phyloP scores from a whole-genome alignment of 2,113 vertebrate genomes.

The Orientallactaga bullata region DNA sequence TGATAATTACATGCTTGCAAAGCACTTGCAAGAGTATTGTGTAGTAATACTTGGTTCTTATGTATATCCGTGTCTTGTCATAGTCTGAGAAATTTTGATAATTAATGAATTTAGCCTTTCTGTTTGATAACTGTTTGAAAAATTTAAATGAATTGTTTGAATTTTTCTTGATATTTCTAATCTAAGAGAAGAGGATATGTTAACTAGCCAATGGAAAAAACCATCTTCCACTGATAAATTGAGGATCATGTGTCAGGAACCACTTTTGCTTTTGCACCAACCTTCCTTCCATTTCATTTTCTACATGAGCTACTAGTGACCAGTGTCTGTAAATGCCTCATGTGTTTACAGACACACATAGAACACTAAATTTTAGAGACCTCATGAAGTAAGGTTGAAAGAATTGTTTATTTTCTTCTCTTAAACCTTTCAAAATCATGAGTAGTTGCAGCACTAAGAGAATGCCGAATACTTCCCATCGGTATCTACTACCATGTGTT shows the following conservation, averaged over 20 bases:
- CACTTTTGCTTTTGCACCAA: conserved; percentile 23
- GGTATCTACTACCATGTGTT: background rate
- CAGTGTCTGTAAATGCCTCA: background rate
- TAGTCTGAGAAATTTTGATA: conserved; percentile 60
- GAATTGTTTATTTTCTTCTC: conserved; percentile 8
- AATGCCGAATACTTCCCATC: background rate
- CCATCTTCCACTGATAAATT: conserved; percentile 11
- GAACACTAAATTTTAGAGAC: conserved; percentile 33
- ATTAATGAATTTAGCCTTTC: conserved; percentile 49
- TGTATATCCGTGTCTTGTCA: conserved; percentile 63
- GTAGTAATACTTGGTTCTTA: conserved; percentile 57
- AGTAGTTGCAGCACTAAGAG: background rate
- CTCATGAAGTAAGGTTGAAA: conserved; percentile 27
- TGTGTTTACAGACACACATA: background rate
- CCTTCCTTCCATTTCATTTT: conserved; percentile 45
- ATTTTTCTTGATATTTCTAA: conserved; percentile 66
- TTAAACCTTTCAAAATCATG: conserved; percentile 44
- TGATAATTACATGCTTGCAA: conserved; percentile 21
- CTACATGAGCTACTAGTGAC: background rate
- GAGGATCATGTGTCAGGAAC: conserved; percentile 5
- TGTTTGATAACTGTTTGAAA: conserved; percentile 64
- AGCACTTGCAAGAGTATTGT: background rate
- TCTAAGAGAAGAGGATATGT: conserved; percentile 39
- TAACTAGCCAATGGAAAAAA: conserved; percentile 35
- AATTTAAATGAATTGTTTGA: conserved; percentile 61